A percentile compares a stretch with the other conserved stretches of the same genome.
phyloP scores from a whole-genome alignment of 1,140 invertebrate species.

The Drosophila eugracilis region DNA sequence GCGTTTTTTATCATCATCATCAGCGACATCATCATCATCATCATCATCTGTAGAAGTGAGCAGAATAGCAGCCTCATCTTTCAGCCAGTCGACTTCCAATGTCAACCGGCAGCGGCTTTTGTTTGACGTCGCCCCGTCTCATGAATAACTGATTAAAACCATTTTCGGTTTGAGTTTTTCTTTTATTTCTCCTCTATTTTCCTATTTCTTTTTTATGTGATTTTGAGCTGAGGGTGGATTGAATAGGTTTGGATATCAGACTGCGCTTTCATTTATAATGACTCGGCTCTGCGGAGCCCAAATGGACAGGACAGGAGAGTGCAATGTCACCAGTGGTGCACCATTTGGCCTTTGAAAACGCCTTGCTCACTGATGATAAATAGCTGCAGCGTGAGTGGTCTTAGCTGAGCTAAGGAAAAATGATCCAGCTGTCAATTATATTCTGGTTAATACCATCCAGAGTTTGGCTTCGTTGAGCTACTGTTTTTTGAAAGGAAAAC shows the following conservation, averaged over 20 bases:
- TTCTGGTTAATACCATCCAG: slow-evolving; percentile 8
- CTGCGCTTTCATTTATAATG: slow-evolving; percentile 76
- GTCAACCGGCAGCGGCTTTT: slow-evolving; percentile 78
- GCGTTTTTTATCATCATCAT: slow-evolving; percentile 19
- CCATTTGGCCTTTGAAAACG: slow-evolving; percentile 29
- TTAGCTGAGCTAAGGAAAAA: slow-evolving; percentile 34
- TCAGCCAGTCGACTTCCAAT: slow-evolving; percentile 61
- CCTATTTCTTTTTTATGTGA: slow-evolving; percentile 6
- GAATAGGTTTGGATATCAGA: slow-evolving; percentile 29
- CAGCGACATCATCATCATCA: slow-evolving; percentile 11
- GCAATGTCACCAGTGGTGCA: slow-evolving; percentile 38
- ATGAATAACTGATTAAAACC: slow-evolving; percentile 83
- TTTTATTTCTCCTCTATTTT: slow-evolving; percentile 37
- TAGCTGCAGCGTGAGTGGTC: slow-evolving; percentile 35
- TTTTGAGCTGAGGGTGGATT: slow-evolving; percentile 16
- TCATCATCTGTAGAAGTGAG: slow-evolving; percentile 1
- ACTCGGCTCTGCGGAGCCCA: slow-evolving; percentile 45
- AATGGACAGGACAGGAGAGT: slow-evolving; percentile 45
- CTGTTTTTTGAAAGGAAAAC: background rate
- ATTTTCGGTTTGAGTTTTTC: slow-evolving; percentile 65
- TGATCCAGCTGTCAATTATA: slow-evolving; percentile 48
- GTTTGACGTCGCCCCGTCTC: slow-evolving; percentile 74
- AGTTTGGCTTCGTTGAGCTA: slow-evolving; percentile 14
- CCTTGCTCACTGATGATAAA: slow-evolving; percentile 40
- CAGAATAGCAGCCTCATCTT: slow-evolving; percentile 26